A percentile compares a stretch with the other conserved stretches of the same genome.
phyloP scores from a whole-genome alignment of 2,113 vertebrate genomes.

The Tor tambroides region DNA sequence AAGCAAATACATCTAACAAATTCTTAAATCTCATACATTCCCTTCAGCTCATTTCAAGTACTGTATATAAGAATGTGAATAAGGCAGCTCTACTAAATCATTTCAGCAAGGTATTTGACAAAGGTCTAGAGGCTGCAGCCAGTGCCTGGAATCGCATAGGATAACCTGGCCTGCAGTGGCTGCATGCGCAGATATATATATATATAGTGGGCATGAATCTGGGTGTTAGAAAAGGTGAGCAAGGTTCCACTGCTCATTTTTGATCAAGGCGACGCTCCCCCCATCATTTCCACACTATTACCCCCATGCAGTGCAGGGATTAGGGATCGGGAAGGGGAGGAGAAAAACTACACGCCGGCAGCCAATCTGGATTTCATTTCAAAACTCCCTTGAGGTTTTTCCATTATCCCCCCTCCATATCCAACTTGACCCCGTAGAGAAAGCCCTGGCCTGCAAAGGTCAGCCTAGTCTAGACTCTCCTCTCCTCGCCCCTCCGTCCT shows the following conservation, averaged over 20 bases:
- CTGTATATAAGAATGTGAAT: background rate
- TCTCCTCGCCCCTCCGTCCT: constrained; percentile 67
- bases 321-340: constrained; percentile 62
- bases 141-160: constrained; percentile 32
- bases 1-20: constrained; percentile 19
- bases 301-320: constrained; percentile 76
- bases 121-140: constrained; percentile 41
- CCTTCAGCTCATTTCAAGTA: constrained; percentile 30
- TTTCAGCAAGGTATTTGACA: constrained; percentile 14
- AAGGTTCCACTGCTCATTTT: constrained; percentile 58
- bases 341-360: constrained; percentile 73
- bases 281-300: constrained; percentile 79
- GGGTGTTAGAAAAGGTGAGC: constrained; percentile 65
- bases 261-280: constrained; percentile 70
- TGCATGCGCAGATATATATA: background rate
- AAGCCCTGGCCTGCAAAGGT: constrained; percentile 84
- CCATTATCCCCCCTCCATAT: constrained; percentile 84
- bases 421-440: constrained; percentile 78
- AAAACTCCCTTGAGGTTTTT: constrained; percentile 86
- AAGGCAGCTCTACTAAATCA: constrained; percentile 30
- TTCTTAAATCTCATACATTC: background rate
- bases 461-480: constrained; percentile 82
- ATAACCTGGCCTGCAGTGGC: constrained; percentile 24
- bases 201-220: constrained; percentile 52
- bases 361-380: constrained; percentile 81